Conservation (phyloP, 1,140 invertebrate species). For the Chelonus insularis region DNA sequence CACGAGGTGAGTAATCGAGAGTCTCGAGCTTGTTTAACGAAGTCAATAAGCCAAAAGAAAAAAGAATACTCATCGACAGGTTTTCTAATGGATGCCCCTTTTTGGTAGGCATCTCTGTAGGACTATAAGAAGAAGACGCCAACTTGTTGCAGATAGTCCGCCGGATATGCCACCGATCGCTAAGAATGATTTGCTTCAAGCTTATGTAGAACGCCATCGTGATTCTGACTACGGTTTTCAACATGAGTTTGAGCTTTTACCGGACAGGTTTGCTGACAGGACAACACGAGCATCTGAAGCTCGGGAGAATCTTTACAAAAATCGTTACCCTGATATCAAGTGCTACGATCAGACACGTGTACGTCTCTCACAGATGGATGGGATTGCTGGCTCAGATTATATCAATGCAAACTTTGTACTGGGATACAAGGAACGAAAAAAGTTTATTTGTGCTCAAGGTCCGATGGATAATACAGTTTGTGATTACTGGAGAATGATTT, state of each 20-base stretch:
- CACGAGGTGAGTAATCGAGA: constrained; percentile 61
- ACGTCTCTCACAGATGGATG: constrained; percentile 74
- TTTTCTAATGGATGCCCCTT: constrained; percentile 39
- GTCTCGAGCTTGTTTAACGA: background rate
- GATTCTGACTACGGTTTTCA: constrained; percentile 88
- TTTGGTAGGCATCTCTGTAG: constrained; percentile 63
- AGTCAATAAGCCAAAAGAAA: background rate
- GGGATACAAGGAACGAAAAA: constrained; percentile 90
- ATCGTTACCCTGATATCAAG: constrained; percentile 88
- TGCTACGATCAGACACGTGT: constrained; percentile 92
- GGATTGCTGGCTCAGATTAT: constrained; percentile 81
- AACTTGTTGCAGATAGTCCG: constrained; percentile 69
- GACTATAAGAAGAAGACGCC: constrained; percentile 68
- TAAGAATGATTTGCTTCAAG: constrained; percentile 69
- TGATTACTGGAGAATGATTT: constrained; percentile 98
- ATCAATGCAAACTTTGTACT: constrained; percentile 93
- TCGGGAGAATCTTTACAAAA: constrained; percentile 85
- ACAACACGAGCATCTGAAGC: constrained; percentile 84
- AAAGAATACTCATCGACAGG: background rate
- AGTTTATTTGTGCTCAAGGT: constrained; percentile 91
- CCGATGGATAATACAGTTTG: constrained; percentile 91
- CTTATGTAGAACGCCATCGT: constrained; percentile 77
- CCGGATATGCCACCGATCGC: constrained; percentile 81
- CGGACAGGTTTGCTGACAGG: constrained; percentile 83
- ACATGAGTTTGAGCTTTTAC: constrained; percentile 83